A percentile compares a stretch with the other conserved stretches of the same genome.
Conservation (phyloP, 2,888 invertebrate genomes). For the Diplolepis rosae region DNA sequence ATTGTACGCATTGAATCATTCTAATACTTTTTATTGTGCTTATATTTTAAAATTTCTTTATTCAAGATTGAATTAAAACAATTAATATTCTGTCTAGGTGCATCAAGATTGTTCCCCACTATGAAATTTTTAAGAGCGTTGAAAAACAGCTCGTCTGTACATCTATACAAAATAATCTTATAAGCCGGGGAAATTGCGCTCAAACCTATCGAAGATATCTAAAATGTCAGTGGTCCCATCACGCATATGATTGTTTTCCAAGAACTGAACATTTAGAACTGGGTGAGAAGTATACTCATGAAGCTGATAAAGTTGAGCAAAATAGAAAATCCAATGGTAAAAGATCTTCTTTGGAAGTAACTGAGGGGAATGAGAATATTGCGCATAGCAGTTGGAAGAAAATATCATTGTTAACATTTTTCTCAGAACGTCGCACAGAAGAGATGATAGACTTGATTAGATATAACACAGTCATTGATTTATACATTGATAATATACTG, state of each 20-base stretch:
- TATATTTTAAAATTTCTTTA: too few relatives aligned
- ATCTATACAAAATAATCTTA: constrained; percentile 77
- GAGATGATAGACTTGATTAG: constrained; percentile 56
- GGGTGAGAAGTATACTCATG: constrained; percentile 30
- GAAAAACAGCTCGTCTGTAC: constrained; percentile 77
- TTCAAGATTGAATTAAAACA: too few relatives aligned
- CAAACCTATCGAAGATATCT: constrained; percentile 68
- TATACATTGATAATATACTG: constrained; percentile 62
- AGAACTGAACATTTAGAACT: constrained; percentile 31
- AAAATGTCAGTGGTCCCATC: constrained; percentile 69
- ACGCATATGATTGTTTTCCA: constrained; percentile 48
- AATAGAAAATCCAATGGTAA: neutral
- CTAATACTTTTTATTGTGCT: too few relatives aligned
- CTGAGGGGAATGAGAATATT: constrained; percentile 32
- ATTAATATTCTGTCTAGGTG: neutral
- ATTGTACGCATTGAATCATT: too few relatives aligned
- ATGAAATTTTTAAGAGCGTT: constrained; percentile 76
- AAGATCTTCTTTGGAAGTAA: constrained; percentile 1
- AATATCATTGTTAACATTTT: constrained; percentile 43
- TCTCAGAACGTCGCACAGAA: constrained; percentile 47
- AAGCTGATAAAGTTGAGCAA: constrained; percentile 43
- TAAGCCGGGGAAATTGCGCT: constrained; percentile 59
- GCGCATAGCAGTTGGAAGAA: neutral
- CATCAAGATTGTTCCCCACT: constrained; percentile 9
- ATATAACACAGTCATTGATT: constrained; percentile 64